A percentile compares a stretch with the other conserved stretches of the same genome.
Evolutionary conservation across 2,797 vertebrate species (phyloP).

Genomic region (Novumbra hubbsi): DNA sequence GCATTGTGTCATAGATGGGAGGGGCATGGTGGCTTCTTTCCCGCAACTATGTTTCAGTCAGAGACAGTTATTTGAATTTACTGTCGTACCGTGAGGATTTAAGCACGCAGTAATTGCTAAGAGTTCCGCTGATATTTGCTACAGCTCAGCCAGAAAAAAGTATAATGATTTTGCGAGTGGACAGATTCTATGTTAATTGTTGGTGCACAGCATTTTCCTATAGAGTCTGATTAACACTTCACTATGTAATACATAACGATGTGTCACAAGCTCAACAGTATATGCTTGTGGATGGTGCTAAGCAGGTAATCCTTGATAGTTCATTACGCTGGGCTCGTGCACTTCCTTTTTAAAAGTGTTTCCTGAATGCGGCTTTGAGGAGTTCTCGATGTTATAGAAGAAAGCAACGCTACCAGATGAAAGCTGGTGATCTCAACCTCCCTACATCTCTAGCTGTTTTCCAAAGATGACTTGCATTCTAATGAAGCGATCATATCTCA

Average conservation of each 20-base stretch:
- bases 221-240: slow-evolving; percentile 18
- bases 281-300: not conserved
- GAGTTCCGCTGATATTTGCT: no score
- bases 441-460: slow-evolving; percentile 39
- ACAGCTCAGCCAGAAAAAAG: not conserved
- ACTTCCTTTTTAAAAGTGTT: slow-evolving; percentile 35
- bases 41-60: no score
- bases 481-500: slow-evolving; percentile 63
- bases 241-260: slow-evolving; percentile 19
- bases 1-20: no score
- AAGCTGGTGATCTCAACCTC: slow-evolving; percentile 58
- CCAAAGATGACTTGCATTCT: slow-evolving; percentile 62
- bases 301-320: slow-evolving; percentile 29
- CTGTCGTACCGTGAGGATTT: no score
- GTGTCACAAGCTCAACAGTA: not conserved
- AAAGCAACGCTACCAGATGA: slow-evolving; percentile 52
- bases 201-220: not conserved
- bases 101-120: no score
- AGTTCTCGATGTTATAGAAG: slow-evolving; percentile 47
- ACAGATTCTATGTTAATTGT: not conserved
- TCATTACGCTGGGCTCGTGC: slow-evolving; percentile 1
- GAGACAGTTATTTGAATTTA: no score
- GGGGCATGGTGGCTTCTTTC: no score
- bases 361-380: slow-evolving; percentile 57
- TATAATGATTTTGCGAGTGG: slow-evolving; percentile 10